Evolutionary conservation across 2,113 vertebrate species (phyloP), one percentile per base, ranked within the genome.

Genomic region (Callaeas wilsoni): DNA sequence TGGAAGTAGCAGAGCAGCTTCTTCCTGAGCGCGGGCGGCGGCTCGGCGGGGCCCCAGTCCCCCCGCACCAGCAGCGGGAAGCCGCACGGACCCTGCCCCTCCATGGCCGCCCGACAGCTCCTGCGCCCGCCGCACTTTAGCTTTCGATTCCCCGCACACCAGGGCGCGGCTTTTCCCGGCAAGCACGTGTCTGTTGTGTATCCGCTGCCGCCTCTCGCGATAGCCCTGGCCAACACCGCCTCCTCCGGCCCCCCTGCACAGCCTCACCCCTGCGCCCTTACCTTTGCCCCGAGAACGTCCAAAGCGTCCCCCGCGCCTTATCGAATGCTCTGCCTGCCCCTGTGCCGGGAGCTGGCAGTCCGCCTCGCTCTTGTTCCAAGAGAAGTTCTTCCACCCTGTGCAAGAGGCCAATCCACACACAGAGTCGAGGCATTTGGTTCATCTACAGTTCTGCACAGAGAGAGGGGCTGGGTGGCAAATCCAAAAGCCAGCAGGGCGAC

Each of bases 1-100:
- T 99, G 98, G 83, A 99, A 99, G 71, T 99, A 99, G 91, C 98
- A 96, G 23, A 96, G 96, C 16, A 99, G 74, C 44, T 99, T 99
- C 56, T 89, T 98, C 84, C 63, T 96, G 18, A 98, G 30, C n/a
- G 97, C 56, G 63, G 89, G 19, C 11, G 86, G 75, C 20, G 84
- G 88, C 53, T 63, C 70, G 30, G 7, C 27, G 44, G 59, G 1
- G 23, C 79, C 95, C 93, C 94, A 92, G 69, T 68, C 68, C 13
- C 94, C 94, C 2, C 84, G 20, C 80, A 96, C 84, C 87, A 82
- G 53, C 86, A 96, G 29, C 53, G 95, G 65, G 50, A 94, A 96
- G 26, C 15, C 2, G 27, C 49, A 7, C 94, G 42, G 37, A 2
- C 20, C 4, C 71, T 18, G 55, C 55, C 13, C 26, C 39, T 49